Evolutionary conservation across 2,888 invertebrate species (phyloP), one percentile per base, ranked within the genome.

Genomic region (Meghimatium bilineatum): DNA sequence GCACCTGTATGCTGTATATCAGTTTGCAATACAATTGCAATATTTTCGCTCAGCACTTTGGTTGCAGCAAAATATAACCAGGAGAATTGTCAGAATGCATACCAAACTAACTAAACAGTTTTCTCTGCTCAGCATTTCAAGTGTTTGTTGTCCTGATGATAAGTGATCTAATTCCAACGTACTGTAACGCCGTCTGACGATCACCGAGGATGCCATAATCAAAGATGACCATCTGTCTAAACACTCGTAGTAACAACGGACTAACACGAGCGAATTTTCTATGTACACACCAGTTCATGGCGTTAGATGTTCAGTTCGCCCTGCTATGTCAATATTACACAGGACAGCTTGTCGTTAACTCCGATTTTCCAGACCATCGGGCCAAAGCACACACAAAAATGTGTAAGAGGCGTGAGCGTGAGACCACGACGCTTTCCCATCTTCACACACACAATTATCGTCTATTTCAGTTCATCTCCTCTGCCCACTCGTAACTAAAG

Each of bases 281-380:
- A 32, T 76, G 29, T 23, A 38, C 77, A 77, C 3, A 56, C 60
- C 60, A 77, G 77, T 77, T 63, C 49, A 14, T 38, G 20, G 66
- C 66, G 44, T 63, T 67, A 29, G 78, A 78, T 38, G 44, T 29
- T 49, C 66, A 67, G 17, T 44, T 67, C 49, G 78, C 38, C 78
- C 67, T 63, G 20, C 44, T 38, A 38, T 49, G 67, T 67, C 66
- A 78, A 78, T 29, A 63, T 63, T 36, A 67, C 36, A 34, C n/a
- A 38, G 23, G 77, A 38, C 36, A 34, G 77, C 60, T 26, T 36
- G 77, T 44, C 34, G 72, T 44, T 49, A 26, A 72, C 38, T 23
- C 17, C 38, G 67, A 44, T 49, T 29, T 72, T 72, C 29, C 29
- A 72, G 36, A 44, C 49, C n/a, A n/a, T n/a, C 26, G 49, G 23